Conservation (phyloP, 2,797 vertebrate genomes). For the Percopsis omiscomaycus region DNA sequence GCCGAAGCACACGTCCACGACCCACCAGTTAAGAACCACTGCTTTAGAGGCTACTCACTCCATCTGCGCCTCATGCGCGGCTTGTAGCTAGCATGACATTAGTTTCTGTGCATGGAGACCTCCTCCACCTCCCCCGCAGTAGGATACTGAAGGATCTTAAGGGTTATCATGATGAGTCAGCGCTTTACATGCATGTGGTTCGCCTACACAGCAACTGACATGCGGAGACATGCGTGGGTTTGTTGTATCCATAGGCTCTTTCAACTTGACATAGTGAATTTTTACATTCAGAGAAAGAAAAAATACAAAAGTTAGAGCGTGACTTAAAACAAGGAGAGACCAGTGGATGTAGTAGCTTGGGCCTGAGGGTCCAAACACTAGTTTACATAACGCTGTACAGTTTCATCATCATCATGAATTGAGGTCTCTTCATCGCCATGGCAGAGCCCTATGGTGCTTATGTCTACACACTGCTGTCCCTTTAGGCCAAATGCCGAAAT, state of each 20-base stretch:
- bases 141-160: conserved; percentile 26
- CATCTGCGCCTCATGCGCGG: conserved; percentile 24
- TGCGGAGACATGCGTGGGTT: conserved; percentile 36
- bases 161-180: conserved; percentile 56
- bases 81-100: conserved; percentile 16
- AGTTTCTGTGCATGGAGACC: conserved; percentile 32
- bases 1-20: no score
- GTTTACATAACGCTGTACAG: conserved; percentile 61
- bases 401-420: conserved; percentile 45
- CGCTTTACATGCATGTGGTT: conserved; percentile 47
- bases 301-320: neutral
- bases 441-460: neutral
- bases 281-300: conserved; percentile 25
- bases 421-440: conserved; percentile 1
- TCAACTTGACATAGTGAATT: conserved; percentile 26
- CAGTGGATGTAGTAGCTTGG: neutral
- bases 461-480: neutral
- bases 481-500: no score
- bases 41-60: conserved; percentile 14
- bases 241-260: conserved; percentile 38
- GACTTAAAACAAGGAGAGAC: neutral
- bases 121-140: conserved; percentile 39
- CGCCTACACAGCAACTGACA: conserved; percentile 36
- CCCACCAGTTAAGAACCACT: no score
- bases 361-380: conserved; percentile 34